Percentiles rank a stretch among this genome's conserved stretches.
Conservation (phyloP, 2,888 invertebrate genomes). For the Hipparchia sbordonii region DNA sequence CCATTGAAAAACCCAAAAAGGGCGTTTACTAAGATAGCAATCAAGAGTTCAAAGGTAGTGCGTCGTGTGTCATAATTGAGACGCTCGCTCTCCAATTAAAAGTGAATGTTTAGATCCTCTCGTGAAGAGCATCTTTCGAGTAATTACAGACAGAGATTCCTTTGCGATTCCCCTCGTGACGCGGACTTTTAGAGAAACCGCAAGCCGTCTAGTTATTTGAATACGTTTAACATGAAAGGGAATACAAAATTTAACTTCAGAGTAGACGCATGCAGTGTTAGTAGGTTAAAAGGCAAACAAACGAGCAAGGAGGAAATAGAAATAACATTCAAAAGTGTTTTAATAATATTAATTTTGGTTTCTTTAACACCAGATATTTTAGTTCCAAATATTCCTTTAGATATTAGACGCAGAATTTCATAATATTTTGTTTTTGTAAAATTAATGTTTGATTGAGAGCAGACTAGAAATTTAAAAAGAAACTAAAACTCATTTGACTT, state of each 20-base stretch:
- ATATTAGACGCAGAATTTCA: too few species aligned
- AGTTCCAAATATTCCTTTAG: background rate
- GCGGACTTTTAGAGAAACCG: slow-evolving; percentile 52
- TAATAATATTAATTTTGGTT: background rate
- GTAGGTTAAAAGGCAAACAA: slow-evolving; percentile 51
- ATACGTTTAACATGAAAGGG: slow-evolving; percentile 52
- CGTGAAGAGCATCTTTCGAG: slow-evolving; percentile 58
- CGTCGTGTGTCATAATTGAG: slow-evolving; percentile 70
- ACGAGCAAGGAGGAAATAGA: slow-evolving; percentile 28
- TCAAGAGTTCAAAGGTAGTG: slow-evolving; percentile 69
- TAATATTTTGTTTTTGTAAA: background rate
- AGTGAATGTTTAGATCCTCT: slow-evolving; percentile 64
- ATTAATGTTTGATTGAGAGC: background rate
- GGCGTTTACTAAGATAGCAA: slow-evolving; percentile 61
- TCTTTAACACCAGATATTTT: background rate
- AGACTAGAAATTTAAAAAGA: too few species aligned
- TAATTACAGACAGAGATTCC: slow-evolving; percentile 59
- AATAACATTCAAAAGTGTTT: background rate
- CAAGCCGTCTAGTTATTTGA: slow-evolving; percentile 51
- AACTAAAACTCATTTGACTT: background rate
- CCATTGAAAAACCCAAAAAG: slow-evolving; percentile 43
- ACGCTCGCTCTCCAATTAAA: slow-evolving; percentile 75
- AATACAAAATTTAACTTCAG: slow-evolving; percentile 33
- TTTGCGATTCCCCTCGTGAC: slow-evolving; percentile 46
- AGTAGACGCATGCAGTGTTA: slow-evolving; percentile 49